Conservation (phyloP, 1,140 invertebrate species). For the Chironomus striatipennis region DNA sequence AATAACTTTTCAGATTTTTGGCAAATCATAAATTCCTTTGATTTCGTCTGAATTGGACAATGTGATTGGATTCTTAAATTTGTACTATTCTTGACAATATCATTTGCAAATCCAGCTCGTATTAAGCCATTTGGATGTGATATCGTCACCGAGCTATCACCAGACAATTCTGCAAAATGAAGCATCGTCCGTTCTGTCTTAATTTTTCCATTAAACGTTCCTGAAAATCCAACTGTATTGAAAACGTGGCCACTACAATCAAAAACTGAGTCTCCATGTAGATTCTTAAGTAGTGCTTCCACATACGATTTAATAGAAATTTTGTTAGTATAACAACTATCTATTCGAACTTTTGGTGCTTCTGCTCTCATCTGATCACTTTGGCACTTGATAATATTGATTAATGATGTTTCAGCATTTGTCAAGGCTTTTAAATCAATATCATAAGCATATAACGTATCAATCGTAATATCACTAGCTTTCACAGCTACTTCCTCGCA, state of each 20-base stretch:
- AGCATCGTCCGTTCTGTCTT: neutral
- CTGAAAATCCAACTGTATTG: neutral
- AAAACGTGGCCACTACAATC: neutral
- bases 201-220: neutral
- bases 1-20: neutral
- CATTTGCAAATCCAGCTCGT: neutral
- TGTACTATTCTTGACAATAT: neutral
- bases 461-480: neutral
- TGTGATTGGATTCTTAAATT: neutral
- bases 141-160: neutral
- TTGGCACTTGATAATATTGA: neutral
- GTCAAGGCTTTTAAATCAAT: neutral
- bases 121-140: neutral
- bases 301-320: neutral
- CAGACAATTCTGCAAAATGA: neutral
- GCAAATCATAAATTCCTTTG: neutral
- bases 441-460: neutral
- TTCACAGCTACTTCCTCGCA: neutral
- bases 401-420: neutral
- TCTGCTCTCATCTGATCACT: neutral
- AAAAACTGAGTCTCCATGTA: neutral
- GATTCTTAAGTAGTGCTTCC: neutral
- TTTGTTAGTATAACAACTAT: neutral
- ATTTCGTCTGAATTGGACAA: neutral
- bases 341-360: neutral